Base-by-base conservation (phyloP, 2,888 invertebrate genomes). In the Mythimna lalbum region DNA sequence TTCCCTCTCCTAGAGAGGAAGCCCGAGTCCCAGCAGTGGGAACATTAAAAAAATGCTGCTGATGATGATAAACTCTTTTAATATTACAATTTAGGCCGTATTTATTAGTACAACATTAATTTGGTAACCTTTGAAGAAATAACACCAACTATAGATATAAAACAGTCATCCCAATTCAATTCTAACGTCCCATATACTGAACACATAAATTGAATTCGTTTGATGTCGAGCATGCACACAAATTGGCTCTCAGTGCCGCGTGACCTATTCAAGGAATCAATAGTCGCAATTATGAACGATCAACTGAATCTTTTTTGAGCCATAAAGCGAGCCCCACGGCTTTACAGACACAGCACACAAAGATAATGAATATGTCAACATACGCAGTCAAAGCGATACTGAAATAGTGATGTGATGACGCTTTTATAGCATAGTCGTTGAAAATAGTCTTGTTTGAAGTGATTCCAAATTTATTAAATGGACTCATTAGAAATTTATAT, bases 361-460 rank as follows among this genome's bases (percentile, higher is more conserved):
- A 78, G 79, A 84, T 86, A 88, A 88, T 87, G 77, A 89, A 86
- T 80, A 79, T 87, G 87, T 84, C 86, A 88, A 86, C 86, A 81
- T 68, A 68, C 71, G 55, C 59, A 73, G 63, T 68, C 80, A 80
- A 78, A 72, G 64, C 66, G 65, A 83, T 80, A 73, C 71, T 71
- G 72, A 68, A 76, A 65, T 80, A 81, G 80, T 59, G 83, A 43
- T 59, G 82, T 17, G 49, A 39, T 47, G 27, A 31, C 55, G 14
- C 0, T 49, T 61, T 66, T 49, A 43, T n/a, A 7, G 52, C 47
- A 14, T 47, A 19, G 19, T 76, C 71, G 60, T 61, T 63, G 39
- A 74, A 62, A 61, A 21, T 31, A 31, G 43, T 17, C 17, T 43
- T 43, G n/a, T 49, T 49, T 49, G 19, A 49, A n/a, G 47, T 43